Base-by-base conservation (phyloP, 2,797 vertebrate genomes). In the Bufotes viridis region DNA sequence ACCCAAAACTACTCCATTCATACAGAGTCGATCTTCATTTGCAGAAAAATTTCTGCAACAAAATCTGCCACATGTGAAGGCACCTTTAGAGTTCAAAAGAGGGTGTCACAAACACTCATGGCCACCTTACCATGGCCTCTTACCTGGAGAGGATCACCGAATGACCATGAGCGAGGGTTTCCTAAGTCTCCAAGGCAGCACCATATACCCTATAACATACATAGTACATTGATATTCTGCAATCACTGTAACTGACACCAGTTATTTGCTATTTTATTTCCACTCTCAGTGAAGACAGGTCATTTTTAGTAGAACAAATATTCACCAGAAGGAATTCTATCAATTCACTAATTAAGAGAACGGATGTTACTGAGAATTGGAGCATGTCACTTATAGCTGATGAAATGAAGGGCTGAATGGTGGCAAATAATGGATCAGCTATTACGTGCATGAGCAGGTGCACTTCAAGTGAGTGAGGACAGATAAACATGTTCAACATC, bases 401-500 rank as follows among this genome's bases (percentile, higher is more conserved):
- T 72, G 29, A 72, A 29, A 42, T 1, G 6, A 69, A 67, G 15
- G 26, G 26, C 34, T 74, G 29, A 53, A 49, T 1, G 18, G 76
- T 76, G 76, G 24, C 51, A 78, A 24, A 60, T 22, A 29, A 9
- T 42, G 78, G 57, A 61, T 65, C 18, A 29, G 70, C n/a, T 24
- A 34, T 3, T 58, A 26, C 17, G 6, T 20, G 51, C 65, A 69
- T 13, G 42, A 72, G 29, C 53, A 83, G 53, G 67, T 72, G 53
- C 49, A 72, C 17, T 57, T 29, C 17, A 55, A 8, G 82, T 74
- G 26, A 8, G 82, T 60, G 82, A 42, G 55, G 34, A 84, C 69
- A 75, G 82, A 75, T 20, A 75, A 67, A 57, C 81, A 83, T 57
- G 26, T 57, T 49, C 29, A 57, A 55, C 49, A 87, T 17, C 70